A percentile compares a stretch with the other conserved stretches of the same genome.
Conservation (phyloP, 1,140 invertebrate species). For the Bombus consobrinus region DNA sequence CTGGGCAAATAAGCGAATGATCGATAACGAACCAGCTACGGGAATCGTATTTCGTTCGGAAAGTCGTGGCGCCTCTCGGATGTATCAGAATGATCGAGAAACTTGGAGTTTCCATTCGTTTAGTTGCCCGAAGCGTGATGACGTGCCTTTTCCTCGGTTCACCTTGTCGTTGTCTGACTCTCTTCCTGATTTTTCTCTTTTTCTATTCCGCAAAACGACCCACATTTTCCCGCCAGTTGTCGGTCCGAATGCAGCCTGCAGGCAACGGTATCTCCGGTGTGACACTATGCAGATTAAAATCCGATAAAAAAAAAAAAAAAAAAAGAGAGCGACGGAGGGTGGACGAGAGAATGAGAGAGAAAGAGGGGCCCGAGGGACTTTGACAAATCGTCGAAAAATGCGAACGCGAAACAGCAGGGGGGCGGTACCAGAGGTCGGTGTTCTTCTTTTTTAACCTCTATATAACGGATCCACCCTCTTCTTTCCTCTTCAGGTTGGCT, state of each 20-base stretch:
- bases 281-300: constrained; percentile 77
- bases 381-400: constrained; percentile 81
- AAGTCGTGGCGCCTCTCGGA: too few relatives aligned
- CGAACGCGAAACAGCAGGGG: constrained; percentile 47
- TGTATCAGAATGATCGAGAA: constrained; percentile 22
- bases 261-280: constrained; percentile 69
- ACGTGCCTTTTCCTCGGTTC: constrained; percentile 20
- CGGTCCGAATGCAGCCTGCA: constrained; percentile 53
- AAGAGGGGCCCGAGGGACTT: constrained; percentile 68
- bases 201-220: constrained; percentile 40
- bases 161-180: background rate
- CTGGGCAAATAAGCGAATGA: constrained; percentile 10
- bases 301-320: constrained; percentile 70
- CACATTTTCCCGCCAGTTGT: constrained; percentile 52
- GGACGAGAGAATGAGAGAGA: background rate
- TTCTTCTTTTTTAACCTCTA: constrained; percentile 35
- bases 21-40: constrained; percentile 17
- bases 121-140: constrained; percentile 27
- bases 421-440: constrained; percentile 32
- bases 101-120: constrained; percentile 26
- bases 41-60: background rate
- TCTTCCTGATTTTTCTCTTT: background rate
- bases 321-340: background rate
- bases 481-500: constrained; percentile 25
- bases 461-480: constrained; percentile 15